Evolutionary conservation across 2,888 invertebrate species (phyloP).

Genomic region (Crematogaster levior): DNA sequence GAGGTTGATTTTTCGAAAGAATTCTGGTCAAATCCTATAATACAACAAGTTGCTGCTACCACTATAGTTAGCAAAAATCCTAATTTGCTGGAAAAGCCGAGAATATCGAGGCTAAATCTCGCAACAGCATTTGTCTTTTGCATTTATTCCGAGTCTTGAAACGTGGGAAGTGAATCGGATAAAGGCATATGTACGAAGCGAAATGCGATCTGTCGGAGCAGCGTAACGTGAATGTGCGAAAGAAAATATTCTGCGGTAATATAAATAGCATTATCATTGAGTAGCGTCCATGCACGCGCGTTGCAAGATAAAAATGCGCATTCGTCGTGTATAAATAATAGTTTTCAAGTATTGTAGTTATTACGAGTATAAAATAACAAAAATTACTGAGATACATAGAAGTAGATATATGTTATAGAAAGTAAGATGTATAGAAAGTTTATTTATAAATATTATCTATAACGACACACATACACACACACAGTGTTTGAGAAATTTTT

Average conservation of each 20-base stretch:
- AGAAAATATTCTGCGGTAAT: not conserved
- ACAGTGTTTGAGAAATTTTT: not conserved
- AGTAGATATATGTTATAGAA: not conserved
- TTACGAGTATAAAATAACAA: not conserved
- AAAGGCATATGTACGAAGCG: not conserved
- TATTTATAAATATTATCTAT: not conserved
- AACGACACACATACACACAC: too few species aligned
- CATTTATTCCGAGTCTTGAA: not conserved
- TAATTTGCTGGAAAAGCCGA: not conserved
- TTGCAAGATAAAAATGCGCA: not conserved
- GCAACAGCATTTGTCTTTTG: not conserved
- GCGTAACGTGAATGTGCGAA: not conserved
- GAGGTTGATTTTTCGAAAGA: constrained; percentile 1
- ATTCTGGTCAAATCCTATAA: not conserved
- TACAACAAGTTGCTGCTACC: not conserved
- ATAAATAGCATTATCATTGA: not conserved
- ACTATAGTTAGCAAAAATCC: not conserved
- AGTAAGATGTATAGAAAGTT: too few species aligned
- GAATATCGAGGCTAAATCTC: not conserved
- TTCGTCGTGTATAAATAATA: not conserved
- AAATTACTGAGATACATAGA: not conserved
- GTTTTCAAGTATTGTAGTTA: too few species aligned
- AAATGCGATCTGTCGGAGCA: constrained; percentile 1
- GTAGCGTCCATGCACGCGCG: not conserved
- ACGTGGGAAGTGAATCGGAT: not conserved